Percentiles rank a stretch among this genome's conserved stretches.
Evolutionary conservation across 35 echinoderm and acorn worm species (phyloP).

Genomic region (Apostichopus japonicus): DNA sequence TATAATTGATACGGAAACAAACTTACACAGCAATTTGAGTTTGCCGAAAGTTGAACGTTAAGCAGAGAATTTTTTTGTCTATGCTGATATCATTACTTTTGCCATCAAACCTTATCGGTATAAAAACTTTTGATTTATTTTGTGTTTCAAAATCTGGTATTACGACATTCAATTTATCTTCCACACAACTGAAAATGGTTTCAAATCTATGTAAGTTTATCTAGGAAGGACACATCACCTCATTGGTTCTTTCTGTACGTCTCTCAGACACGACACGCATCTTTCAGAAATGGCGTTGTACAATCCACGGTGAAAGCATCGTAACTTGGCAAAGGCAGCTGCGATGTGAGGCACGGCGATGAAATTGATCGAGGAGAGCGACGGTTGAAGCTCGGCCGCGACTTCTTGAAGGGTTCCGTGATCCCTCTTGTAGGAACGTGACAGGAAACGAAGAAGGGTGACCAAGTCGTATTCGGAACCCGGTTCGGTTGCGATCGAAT

Average conservation of each 20-base stretch:
- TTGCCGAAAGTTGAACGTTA: too few species aligned
- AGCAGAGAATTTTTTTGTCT: too few species aligned
- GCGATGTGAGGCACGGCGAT: slow-evolving; percentile 44
- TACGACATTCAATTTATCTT: too few species aligned
- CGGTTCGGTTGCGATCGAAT: background rate
- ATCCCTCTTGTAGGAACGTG: slow-evolving; percentile 19
- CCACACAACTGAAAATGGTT: too few species aligned
- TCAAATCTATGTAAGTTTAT: too few species aligned
- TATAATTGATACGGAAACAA: too few species aligned
- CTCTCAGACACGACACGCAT: background rate
- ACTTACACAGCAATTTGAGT: too few species aligned
- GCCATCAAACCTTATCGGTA: too few species aligned
- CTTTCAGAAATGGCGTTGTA: slow-evolving; percentile 35
- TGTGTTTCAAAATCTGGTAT: too few species aligned
- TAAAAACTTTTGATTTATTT: too few species aligned
- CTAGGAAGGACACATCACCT: background rate
- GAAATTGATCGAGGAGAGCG: background rate
- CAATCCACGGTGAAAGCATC: slow-evolving; percentile 46
- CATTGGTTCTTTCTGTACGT: background rate
- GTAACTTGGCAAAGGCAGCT: slow-evolving; percentile 21
- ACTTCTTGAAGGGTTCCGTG: slow-evolving; percentile 22
- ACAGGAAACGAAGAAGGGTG: slow-evolving; percentile 18
- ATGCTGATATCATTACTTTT: too few species aligned
- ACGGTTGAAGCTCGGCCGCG: background rate
- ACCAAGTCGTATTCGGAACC: slow-evolving; percentile 2